Evolutionary conservation across 2,888 invertebrate genomes (phyloP).

Genomic region (Oscheius myriophilus): DNA sequence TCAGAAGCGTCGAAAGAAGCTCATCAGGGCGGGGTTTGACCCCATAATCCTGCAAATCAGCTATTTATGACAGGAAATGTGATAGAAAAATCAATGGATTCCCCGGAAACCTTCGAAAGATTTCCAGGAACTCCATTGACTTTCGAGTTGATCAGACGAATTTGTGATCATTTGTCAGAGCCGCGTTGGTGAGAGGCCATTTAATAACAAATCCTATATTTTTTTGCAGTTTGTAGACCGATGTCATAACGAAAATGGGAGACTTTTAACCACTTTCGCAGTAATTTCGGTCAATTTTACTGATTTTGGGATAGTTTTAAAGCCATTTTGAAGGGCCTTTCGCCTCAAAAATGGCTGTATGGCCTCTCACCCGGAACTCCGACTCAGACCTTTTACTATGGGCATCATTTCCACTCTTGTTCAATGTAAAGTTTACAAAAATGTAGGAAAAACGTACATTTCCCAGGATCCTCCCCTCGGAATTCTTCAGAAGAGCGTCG

Average conservation of each 20-base stretch:
- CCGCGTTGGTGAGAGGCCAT: not conserved
- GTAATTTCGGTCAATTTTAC: not conserved
- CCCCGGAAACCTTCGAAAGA: too few species aligned
- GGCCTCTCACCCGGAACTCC: not conserved
- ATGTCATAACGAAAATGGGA: slow-evolving; percentile 15
- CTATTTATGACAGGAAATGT: too few species aligned
- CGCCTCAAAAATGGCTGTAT: not conserved
- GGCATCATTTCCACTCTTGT: slow-evolving; percentile 24
- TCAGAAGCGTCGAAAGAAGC: too few species aligned
- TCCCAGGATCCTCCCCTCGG: too few species aligned
- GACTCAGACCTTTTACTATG: slow-evolving; percentile 35
- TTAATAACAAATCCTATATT: not conserved
- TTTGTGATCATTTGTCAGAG: slow-evolving; percentile 27
- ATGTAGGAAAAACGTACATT: too few species aligned
- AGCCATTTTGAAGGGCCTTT: not conserved
- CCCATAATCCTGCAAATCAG: too few species aligned
- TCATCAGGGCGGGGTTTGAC: too few species aligned
- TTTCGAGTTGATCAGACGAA: slow-evolving; percentile 12
- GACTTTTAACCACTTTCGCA: slow-evolving; percentile 8
- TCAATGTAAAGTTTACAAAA: too few species aligned
- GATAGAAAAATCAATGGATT: too few species aligned
- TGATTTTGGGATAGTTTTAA: not conserved
- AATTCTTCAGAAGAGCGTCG: too few species aligned
- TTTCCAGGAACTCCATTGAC: too few species aligned
- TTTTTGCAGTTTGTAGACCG: not conserved